A percentile compares a stretch with the other conserved stretches of the same genome.
Evolutionary conservation across 2,888 invertebrate genomes (phyloP).

Genomic region (Galeopsomyia nigrocyanea): DNA sequence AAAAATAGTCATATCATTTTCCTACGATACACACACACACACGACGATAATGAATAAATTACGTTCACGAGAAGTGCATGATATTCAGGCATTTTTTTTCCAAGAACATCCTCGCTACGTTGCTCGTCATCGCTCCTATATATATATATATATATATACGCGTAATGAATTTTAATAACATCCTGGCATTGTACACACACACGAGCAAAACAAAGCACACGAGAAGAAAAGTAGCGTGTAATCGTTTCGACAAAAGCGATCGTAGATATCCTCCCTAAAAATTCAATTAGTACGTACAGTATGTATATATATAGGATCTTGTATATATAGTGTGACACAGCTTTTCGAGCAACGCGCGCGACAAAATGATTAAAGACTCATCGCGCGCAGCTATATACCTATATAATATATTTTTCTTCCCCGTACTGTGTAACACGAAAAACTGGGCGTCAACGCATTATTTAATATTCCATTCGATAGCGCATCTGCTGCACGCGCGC

Average conservation of each 20-base stretch:
- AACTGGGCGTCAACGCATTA: slow-evolving; percentile 48
- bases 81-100: too few relatives aligned
- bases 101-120: too few relatives aligned
- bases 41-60: too few relatives aligned
- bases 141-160: too few relatives aligned
- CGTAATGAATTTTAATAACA: background rate
- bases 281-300: background rate
- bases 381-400: background rate
- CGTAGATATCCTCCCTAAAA: slow-evolving; percentile 19
- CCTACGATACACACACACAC: too few relatives aligned
- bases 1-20: too few relatives aligned
- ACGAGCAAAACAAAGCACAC: background rate
- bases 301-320: background rate
- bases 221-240: background rate
- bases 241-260: background rate
- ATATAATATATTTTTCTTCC: background rate
- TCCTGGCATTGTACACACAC: too few relatives aligned
- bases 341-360: slow-evolving; percentile 18
- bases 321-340: too few relatives aligned
- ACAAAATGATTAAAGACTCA: background rate
- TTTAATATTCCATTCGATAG: slow-evolving; percentile 51
- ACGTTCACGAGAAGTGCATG: too few relatives aligned
- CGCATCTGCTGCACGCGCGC: slow-evolving; percentile 60
- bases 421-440: background rate
- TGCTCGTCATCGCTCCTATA: too few relatives aligned